Conservation (phyloP, 2,113 vertebrate species). For the Rhinolophus sinicus region DNA sequence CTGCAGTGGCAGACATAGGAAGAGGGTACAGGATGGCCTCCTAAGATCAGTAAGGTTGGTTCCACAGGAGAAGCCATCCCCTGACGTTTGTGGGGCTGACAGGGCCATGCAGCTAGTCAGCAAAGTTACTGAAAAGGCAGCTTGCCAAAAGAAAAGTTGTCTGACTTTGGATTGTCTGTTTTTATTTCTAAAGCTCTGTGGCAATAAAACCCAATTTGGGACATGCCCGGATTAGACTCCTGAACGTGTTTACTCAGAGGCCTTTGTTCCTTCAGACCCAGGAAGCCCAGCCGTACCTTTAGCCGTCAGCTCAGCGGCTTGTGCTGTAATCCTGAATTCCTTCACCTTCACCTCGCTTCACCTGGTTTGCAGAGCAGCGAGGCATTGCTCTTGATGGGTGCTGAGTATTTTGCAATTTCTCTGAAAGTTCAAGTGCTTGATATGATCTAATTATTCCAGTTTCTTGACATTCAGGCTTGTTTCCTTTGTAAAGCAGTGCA, state of each 20-base stretch:
- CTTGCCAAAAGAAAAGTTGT: neutral
- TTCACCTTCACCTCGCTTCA: too few species aligned
- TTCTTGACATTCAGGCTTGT: conserved; percentile 46
- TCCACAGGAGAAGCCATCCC: neutral
- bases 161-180: neutral
- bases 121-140: neutral
- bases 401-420: neutral
- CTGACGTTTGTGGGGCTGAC: neutral
- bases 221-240: neutral
- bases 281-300: neutral
- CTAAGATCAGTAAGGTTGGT: neutral
- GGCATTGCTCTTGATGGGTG: neutral
- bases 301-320: neutral
- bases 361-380: neutral
- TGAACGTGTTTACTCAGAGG: neutral
- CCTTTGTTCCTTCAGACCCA: neutral
- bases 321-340: neutral
- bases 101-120: too few species aligned
- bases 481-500: conserved; percentile 23
- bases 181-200: neutral
- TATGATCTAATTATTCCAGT: neutral
- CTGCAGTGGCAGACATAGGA: neutral
- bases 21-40: neutral
- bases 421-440: neutral
- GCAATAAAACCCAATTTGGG: conserved; percentile 22